These are phyloP conservation scores for Trematomus bernacchii DNA, from an alignment of 2,797 vertebrate species.

Conservation along the genomic window DNA sequence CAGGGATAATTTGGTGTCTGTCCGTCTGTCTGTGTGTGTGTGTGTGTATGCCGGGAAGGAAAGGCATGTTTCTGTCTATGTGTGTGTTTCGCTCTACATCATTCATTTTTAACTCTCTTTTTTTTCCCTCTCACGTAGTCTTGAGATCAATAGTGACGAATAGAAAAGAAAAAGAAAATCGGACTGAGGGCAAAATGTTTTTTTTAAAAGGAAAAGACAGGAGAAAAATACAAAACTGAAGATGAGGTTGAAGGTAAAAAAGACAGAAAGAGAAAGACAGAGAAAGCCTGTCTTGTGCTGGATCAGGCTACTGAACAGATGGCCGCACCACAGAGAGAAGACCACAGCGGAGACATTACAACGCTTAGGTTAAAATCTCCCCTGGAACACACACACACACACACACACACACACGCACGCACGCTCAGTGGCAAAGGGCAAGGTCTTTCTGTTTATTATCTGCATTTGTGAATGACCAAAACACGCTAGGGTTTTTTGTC, in stretches of 20 bases:
- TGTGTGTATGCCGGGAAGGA: slow-evolving; percentile 35
- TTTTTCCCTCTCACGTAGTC: slow-evolving; percentile 5
- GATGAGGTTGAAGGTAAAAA: slow-evolving; percentile 23
- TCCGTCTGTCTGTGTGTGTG: slow-evolving; percentile 58
- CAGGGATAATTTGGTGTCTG: slow-evolving; percentile 79
- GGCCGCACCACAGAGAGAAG: slow-evolving; percentile 73
- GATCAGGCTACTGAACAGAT: slow-evolving; percentile 78
- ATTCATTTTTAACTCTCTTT: slow-evolving; percentile 13
- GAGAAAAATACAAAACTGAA: background rate
- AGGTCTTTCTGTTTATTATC: slow-evolving; percentile 63
- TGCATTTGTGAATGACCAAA: slow-evolving; percentile 26
- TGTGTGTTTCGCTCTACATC: slow-evolving; percentile 47
- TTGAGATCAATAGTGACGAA: slow-evolving; percentile 44
- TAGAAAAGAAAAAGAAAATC: background rate
- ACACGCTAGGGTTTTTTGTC: slow-evolving; percentile 1
- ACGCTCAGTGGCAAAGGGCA: slow-evolving; percentile 54
- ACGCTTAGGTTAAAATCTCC: slow-evolving; percentile 82
- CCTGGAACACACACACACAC: slow-evolving; percentile 52
- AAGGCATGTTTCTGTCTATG: slow-evolving; percentile 26
- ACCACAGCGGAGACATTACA: slow-evolving; percentile 80
- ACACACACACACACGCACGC: slow-evolving; percentile 4
- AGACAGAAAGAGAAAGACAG: slow-evolving; percentile 26
- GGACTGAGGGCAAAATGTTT: slow-evolving; percentile 11
- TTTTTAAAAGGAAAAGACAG: background rate
- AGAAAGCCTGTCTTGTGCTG: slow-evolving; percentile 54